These are phyloP conservation scores for Lerista edwardsae DNA, from an alignment of 2,797 vertebrate species.

Conservation along the genomic window DNA sequence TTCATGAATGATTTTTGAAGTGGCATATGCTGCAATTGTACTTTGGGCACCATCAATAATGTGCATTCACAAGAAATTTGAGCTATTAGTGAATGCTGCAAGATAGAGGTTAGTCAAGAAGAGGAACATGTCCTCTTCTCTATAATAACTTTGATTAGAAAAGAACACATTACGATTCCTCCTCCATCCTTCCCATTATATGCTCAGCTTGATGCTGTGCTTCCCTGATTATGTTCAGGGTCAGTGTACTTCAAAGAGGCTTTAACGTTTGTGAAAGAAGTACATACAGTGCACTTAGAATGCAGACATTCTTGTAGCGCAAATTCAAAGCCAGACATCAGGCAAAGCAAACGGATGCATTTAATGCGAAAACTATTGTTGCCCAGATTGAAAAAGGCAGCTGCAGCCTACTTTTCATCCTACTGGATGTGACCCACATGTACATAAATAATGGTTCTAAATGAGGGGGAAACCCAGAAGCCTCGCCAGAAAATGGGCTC, in stretches of 20 bases:
- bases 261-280: background rate
- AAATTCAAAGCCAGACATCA: background rate
- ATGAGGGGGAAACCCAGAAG: background rate
- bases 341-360: background rate
- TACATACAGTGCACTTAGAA: background rate
- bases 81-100: background rate
- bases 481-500: background rate
- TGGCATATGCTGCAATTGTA: background rate
- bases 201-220: background rate
- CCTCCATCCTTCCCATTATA: background rate
- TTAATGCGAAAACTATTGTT: background rate
- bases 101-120: background rate
- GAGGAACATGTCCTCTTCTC: slow-evolving; percentile 1
- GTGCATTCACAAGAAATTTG: background rate
- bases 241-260: background rate
- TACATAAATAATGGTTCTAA: background rate
- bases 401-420: background rate
- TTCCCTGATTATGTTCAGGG: background rate
- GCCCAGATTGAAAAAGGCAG: background rate
- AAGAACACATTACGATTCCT: background rate
- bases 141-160: background rate
- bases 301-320: background rate
- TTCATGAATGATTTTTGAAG: background rate
- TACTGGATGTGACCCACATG: background rate
- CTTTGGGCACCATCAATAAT: background rate